These are phyloP conservation scores for Oryzias celebensis DNA, from an alignment of 2,113 vertebrate genomes.

Conservation along the genomic window DNA sequence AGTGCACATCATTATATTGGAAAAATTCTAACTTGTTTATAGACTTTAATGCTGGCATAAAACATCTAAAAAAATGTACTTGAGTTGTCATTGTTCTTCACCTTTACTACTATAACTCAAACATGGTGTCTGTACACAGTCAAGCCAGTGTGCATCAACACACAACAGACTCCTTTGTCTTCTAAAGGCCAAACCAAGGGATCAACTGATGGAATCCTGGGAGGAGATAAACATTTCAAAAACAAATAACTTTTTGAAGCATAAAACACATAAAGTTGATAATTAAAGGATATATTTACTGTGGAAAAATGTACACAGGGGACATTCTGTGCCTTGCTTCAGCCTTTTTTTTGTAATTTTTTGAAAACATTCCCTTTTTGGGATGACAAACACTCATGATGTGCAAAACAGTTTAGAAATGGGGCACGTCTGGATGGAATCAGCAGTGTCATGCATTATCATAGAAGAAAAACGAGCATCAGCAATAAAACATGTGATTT, in stretches of 20 bases:
- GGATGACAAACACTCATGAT: too few relatives aligned
- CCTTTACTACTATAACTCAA: conserved; percentile 36
- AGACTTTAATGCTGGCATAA: conserved; percentile 3
- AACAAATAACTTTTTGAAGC: conserved; percentile 1
- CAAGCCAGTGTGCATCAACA: conserved; percentile 40
- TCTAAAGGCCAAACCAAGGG: conserved; percentile 7
- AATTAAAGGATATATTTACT: too few relatives aligned
- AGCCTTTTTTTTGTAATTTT: too few relatives aligned
- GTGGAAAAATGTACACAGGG: too few relatives aligned
- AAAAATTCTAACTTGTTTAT: conserved; percentile 7
- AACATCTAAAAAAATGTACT: conserved; percentile 50
- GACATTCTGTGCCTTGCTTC: too few relatives aligned
- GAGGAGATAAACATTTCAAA: conserved; percentile 28
- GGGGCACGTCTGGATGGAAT: too few relatives aligned
- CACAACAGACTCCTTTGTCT: conserved; percentile 60
- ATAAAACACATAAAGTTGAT: too few relatives aligned
- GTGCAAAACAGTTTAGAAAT: too few relatives aligned
- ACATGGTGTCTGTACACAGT: conserved; percentile 30
- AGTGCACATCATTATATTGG: background rate
- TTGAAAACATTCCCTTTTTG: too few relatives aligned
- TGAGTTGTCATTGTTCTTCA: conserved; percentile 20
- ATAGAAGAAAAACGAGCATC: too few relatives aligned
- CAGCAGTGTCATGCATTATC: too few relatives aligned
- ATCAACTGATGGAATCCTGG: conserved; percentile 24
- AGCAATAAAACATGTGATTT: too few relatives aligned